Conservation (phyloP, 2,888 invertebrate species). For the Sinhomidia bicolor region DNA sequence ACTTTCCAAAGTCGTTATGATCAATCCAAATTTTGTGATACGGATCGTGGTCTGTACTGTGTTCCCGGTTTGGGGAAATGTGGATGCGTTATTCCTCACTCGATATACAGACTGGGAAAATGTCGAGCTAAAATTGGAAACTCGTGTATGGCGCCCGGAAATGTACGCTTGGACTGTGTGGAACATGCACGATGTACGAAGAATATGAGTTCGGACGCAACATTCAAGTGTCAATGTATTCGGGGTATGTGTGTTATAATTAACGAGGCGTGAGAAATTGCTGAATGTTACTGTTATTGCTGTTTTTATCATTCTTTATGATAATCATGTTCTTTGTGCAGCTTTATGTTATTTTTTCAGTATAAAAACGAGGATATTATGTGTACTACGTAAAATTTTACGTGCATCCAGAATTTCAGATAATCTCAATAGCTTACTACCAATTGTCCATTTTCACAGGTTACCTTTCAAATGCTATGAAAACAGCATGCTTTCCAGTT, state of each 20-base stretch:
- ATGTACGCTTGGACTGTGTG: constrained; percentile 75
- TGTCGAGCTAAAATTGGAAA: constrained; percentile 77
- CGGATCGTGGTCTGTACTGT: constrained; percentile 72
- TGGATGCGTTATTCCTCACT: constrained; percentile 75
- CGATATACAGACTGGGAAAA: constrained; percentile 78
- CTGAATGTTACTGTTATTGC: constrained; percentile 24
- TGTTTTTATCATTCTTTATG: background rate
- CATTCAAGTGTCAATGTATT: constrained; percentile 72
- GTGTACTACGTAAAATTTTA: background rate
- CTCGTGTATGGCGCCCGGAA: constrained; percentile 62
- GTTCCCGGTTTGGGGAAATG: constrained; percentile 76
- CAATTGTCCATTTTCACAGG: constrained; percentile 53
- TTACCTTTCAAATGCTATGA: constrained; percentile 71
- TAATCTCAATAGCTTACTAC: no score
- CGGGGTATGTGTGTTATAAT: constrained; percentile 45
- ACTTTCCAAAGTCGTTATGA: constrained; percentile 65
- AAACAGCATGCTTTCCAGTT: constrained; percentile 73
- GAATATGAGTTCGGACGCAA: constrained; percentile 65
- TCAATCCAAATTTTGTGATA: constrained; percentile 74
- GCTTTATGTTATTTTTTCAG: no score
- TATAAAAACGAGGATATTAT: no score
- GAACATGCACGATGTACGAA: constrained; percentile 75
- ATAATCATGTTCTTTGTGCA: background rate
- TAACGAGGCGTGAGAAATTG: constrained; percentile 10
- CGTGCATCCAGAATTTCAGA: background rate